phyloP scores from a whole-genome alignment of 2,888 invertebrate species.

The Vanessa cardui region DNA sequence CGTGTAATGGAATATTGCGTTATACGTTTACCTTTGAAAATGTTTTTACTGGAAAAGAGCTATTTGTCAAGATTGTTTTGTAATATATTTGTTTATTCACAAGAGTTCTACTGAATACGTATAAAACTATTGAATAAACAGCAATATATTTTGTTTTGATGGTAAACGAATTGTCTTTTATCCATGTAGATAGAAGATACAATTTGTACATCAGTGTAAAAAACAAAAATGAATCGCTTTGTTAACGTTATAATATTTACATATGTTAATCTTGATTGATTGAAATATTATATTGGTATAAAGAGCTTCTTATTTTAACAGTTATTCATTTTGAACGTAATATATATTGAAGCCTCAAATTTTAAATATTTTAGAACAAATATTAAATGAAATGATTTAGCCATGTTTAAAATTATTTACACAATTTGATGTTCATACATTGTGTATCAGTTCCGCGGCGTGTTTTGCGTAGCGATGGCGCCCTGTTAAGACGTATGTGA shows the following conservation, averaged over 20 bases:
- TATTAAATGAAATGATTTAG: too few relatives aligned
- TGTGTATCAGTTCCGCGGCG: conserved; percentile 22
- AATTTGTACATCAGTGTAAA: too few relatives aligned
- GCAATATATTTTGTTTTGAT: neutral
- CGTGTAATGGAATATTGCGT: neutral
- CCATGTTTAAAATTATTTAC: too few relatives aligned
- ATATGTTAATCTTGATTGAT: too few relatives aligned
- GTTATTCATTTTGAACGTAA: too few relatives aligned
- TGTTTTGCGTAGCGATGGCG: conserved; percentile 46
- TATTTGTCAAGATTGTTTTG: neutral
- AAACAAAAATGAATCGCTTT: too few relatives aligned
- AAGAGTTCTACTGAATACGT: neutral
- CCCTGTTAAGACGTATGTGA: conserved; percentile 56
- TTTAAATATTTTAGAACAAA: neutral
- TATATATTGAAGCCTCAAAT: too few relatives aligned
- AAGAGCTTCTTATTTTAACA: too few relatives aligned
- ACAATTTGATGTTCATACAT: conserved; percentile 3
- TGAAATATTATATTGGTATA: too few relatives aligned
- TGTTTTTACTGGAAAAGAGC: neutral
- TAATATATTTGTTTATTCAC: neutral
- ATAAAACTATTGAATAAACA: conserved; percentile 3
- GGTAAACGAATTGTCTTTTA: neutral
- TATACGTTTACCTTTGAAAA: neutral
- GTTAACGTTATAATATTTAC: too few relatives aligned
- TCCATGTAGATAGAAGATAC: neutral